Evolutionary conservation across 2,797 vertebrate species (phyloP).

Genomic region (Mus spretus): DNA sequence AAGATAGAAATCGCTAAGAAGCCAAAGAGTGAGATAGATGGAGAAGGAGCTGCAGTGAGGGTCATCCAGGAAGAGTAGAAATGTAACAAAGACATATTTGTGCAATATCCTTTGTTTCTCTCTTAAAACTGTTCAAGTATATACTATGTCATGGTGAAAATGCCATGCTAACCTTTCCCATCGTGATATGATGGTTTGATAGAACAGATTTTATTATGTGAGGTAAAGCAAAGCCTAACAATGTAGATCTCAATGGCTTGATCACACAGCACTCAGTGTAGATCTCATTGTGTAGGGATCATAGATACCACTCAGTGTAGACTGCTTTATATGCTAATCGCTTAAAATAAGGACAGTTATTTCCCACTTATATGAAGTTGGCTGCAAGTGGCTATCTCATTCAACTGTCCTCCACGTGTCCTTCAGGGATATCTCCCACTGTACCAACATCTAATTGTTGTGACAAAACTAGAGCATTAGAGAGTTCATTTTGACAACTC

Average conservation of each 20-base stretch:
- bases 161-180: neutral
- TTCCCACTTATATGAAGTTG: neutral
- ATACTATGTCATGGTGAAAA: neutral
- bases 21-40: neutral
- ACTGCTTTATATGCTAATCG: neutral
- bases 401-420: neutral
- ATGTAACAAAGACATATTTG: neutral
- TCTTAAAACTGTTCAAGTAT: slow-evolving; percentile 5
- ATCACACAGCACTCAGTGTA: neutral
- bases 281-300: too few species aligned
- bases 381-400: neutral
- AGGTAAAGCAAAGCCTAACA: neutral
- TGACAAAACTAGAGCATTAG: neutral
- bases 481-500: neutral
- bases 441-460: neutral
- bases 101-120: neutral
- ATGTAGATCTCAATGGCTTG: neutral
- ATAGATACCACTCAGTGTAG: too few species aligned
- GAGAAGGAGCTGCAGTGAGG: neutral
- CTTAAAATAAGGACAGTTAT: neutral
- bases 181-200: neutral
- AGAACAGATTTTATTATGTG: neutral
- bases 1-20: neutral
- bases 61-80: neutral
- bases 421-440: neutral